phyloP scores from a whole-genome alignment of 2,113 vertebrate species.

The Gambusia holbrooki region DNA sequence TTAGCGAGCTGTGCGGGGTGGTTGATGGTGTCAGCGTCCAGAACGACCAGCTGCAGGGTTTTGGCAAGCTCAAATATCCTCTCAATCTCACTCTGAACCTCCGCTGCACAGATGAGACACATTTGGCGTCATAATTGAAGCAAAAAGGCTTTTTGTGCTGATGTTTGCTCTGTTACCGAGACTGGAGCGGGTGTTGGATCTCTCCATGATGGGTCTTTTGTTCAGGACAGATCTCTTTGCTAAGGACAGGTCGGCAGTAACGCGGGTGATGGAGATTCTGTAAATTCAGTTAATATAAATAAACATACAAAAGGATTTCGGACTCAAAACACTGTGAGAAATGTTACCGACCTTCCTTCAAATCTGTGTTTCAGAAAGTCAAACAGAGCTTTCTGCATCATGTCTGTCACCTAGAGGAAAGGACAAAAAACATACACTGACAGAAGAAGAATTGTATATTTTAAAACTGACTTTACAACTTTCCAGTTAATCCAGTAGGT shows the following conservation, averaged over 20 bases:
- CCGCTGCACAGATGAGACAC: constrained; percentile 77
- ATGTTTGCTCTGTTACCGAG: constrained; percentile 82
- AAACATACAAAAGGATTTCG: neutral
- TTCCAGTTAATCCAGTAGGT: too few relatives aligned
- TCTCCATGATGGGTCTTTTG: constrained; percentile 95
- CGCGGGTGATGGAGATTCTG: constrained; percentile 96
- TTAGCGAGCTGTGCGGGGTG: constrained; percentile 94
- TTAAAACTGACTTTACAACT: too few relatives aligned
- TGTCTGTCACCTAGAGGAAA: constrained; percentile 88
- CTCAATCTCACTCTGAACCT: constrained; percentile 97
- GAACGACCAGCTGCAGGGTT: constrained; percentile 92
- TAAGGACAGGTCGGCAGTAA: constrained; percentile 93
- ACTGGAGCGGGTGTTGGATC: constrained; percentile 94
- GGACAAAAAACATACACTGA: neutral
- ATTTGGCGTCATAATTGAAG: neutral
- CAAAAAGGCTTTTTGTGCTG: neutral
- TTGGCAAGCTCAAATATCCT: constrained; percentile 97
- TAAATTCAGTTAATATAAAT: neutral
- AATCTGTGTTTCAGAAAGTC: constrained; percentile 97
- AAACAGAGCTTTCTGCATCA: constrained; percentile 99
- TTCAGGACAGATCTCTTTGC: constrained; percentile 97
- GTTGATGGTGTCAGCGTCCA: constrained; percentile 97
- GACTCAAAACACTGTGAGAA: neutral
- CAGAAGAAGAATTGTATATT: neutral
- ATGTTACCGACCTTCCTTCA: constrained; percentile 88